Conservation (phyloP, 1,140 invertebrate genomes). For the Bathynomus jamesi region DNA sequence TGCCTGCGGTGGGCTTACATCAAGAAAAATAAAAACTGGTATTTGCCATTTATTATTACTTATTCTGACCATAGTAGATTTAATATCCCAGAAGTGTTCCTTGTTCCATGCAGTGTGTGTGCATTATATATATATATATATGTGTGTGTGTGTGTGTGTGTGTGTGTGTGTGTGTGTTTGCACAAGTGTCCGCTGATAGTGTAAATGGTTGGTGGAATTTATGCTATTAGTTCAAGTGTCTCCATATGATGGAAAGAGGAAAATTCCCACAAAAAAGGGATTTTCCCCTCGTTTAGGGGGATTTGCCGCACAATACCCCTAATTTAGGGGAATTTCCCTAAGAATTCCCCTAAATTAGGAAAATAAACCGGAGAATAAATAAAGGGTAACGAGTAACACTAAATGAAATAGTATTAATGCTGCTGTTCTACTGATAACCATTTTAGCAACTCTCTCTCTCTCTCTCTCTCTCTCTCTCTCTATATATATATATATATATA, state of each 20-base stretch:
- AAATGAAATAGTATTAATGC: neutral
- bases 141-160: neutral
- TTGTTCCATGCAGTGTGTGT: too few species aligned
- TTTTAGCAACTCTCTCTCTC: too few species aligned
- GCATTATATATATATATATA: neutral
- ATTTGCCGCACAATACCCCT: neutral
- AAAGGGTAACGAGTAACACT: neutral
- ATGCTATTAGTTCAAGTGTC: neutral
- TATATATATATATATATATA: neutral
- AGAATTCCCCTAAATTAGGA: neutral
- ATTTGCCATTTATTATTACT: too few species aligned
- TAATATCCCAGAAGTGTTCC: too few species aligned
- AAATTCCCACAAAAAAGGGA: slow-evolving; percentile 1
- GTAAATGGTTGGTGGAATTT: neutral
- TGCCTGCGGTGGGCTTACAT: too few species aligned
- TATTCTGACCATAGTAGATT: too few species aligned
- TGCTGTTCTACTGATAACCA: too few species aligned
- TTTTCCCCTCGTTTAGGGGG: neutral
- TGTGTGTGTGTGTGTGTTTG: neutral
- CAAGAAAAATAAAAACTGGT: too few species aligned
- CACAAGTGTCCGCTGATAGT: neutral
- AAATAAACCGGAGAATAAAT: neutral
- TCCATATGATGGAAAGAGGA: slow-evolving; percentile 1
- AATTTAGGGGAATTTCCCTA: neutral
- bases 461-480: too few species aligned